phyloP scores from a whole-genome alignment of 2,888 invertebrate species.

The Ethmia dodecea region DNA sequence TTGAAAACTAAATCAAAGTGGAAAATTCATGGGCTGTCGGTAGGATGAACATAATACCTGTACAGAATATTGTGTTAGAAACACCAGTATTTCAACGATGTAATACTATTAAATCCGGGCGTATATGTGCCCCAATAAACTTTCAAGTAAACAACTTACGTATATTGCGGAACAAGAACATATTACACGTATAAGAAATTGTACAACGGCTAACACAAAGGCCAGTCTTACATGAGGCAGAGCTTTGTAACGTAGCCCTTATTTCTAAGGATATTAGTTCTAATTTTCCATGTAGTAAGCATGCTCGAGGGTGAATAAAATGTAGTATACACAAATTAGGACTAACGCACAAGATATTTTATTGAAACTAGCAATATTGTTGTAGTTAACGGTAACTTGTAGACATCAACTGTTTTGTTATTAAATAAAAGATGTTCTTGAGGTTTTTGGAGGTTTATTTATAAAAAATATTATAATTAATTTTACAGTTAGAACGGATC shows the following conservation, averaged over 20 bases:
- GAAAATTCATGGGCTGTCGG: no score
- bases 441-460: no score
- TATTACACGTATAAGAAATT: constrained; percentile 37
- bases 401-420: neutral
- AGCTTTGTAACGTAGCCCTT: constrained; percentile 51
- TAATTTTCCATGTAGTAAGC: constrained; percentile 47
- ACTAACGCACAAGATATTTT: constrained; percentile 27
- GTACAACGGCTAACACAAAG: constrained; percentile 57
- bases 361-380: constrained; percentile 22
- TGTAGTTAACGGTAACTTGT: neutral
- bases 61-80: no score
- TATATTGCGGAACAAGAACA: constrained; percentile 38
- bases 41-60: no score
- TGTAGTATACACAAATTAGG: constrained; percentile 63
- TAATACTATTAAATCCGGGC: no score
- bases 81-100: no score
- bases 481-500: no score
- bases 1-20: no score
- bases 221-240: constrained; percentile 40
- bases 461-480: no score
- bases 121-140: no score
- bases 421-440: no score
- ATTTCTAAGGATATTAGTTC: constrained; percentile 47
- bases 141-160: neutral
- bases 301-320: constrained; percentile 51